Conservation (phyloP, 1,140 invertebrate genomes). For the Heliconius congener region DNA sequence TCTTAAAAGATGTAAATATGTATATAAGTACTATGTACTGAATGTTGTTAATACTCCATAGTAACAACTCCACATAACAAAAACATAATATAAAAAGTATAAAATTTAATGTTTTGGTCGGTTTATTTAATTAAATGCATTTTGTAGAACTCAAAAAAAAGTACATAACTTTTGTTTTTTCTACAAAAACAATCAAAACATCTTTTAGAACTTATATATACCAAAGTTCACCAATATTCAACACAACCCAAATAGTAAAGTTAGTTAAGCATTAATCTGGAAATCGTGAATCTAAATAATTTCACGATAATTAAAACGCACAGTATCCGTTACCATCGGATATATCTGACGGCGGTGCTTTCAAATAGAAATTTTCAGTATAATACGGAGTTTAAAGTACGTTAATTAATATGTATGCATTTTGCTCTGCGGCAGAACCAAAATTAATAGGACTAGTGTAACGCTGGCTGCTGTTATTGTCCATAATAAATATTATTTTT, state of each 20-base stretch:
- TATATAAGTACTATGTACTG: too few relatives aligned
- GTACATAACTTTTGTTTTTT: too few relatives aligned
- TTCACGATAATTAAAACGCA: slow-evolving; percentile 11
- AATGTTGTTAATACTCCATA: too few relatives aligned
- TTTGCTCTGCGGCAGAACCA: neutral
- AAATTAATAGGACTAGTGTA: slow-evolving; percentile 3
- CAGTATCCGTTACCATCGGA: neutral
- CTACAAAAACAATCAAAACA: neutral
- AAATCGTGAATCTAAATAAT: slow-evolving; percentile 1
- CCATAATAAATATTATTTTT: neutral
- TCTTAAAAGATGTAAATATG: too few relatives aligned
- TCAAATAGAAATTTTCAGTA: neutral
- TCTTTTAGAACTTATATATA: neutral
- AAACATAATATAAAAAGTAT: too few relatives aligned
- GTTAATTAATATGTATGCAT: slow-evolving; percentile 13
- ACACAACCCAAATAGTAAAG: neutral
- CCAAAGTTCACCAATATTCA: neutral
- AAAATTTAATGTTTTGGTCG: too few relatives aligned
- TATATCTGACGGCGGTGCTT: neutral
- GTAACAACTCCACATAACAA: too few relatives aligned
- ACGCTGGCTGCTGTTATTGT: neutral
- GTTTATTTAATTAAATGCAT: too few relatives aligned
- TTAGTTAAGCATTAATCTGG: slow-evolving; percentile 5
- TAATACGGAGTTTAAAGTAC: slow-evolving; percentile 7
- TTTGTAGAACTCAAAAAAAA: too few relatives aligned